Conservation (phyloP, 2,888 invertebrate genomes). For the Allolobophora icterica region DNA sequence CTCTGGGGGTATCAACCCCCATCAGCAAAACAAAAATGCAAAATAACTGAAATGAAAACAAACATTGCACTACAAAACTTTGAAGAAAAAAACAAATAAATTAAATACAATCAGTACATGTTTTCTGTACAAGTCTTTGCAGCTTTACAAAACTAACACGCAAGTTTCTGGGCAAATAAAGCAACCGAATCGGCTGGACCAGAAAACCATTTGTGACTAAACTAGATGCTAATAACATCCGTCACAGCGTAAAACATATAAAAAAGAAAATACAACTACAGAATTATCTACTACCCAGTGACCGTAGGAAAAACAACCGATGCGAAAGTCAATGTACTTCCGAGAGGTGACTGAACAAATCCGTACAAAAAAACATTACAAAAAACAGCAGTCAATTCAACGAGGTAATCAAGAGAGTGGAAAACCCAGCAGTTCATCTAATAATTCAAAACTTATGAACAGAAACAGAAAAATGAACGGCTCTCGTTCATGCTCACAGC, state of each 20-base stretch:
- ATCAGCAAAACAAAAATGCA: not conserved
- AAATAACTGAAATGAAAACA: not conserved
- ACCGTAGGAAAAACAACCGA: not conserved
- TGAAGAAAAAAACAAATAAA: not conserved
- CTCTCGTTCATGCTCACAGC: not conserved
- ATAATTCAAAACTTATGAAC: not conserved
- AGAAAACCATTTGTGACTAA: too few relatives aligned
- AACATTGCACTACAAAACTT: constrained; percentile 6
- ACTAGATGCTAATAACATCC: not conserved
- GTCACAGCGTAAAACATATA: not conserved
- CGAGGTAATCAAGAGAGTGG: not conserved
- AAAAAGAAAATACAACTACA: not conserved
- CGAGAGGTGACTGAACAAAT: too few relatives aligned
- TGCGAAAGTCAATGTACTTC: not conserved
- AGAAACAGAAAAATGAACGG: not conserved
- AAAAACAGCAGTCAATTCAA: not conserved
- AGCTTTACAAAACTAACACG: not conserved
- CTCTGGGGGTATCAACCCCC: too few relatives aligned
- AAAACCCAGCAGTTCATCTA: not conserved
- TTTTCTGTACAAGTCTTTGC: not conserved
- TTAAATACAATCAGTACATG: not conserved
- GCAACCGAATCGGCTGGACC: not conserved
- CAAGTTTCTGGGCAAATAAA: too few relatives aligned
- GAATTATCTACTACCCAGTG: constrained; percentile 7
- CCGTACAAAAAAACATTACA: not conserved